Evolutionary conservation across 2,113 vertebrate species (phyloP).

Genomic region (Phylloscopus whistleri): DNA sequence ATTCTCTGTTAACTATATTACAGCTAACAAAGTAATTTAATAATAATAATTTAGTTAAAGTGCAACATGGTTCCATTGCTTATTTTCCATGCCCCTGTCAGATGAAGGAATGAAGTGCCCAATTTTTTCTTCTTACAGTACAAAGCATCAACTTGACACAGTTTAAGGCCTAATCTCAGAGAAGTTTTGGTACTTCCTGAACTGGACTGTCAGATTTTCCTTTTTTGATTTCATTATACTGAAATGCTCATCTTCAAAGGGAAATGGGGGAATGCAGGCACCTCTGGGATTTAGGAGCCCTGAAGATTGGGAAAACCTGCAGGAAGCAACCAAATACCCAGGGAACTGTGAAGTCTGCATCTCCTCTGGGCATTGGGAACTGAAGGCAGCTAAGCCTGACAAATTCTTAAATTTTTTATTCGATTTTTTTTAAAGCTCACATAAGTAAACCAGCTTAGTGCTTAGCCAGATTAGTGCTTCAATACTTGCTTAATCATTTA

Average conservation of each 20-base stretch:
- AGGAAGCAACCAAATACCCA: not conserved
- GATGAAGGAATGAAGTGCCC: not conserved
- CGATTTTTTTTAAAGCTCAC: not conserved
- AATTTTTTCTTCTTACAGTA: not conserved
- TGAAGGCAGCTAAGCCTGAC: not conserved
- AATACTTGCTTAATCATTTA: slow-evolving; percentile 29
- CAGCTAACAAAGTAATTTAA: not conserved
- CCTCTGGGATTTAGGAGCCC: not conserved
- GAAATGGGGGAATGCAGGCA: not conserved
- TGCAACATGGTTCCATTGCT: not conserved
- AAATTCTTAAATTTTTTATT: not conserved
- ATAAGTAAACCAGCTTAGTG: slow-evolving; percentile 41
- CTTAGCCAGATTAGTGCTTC: slow-evolving; percentile 44
- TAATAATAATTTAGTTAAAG: not conserved
- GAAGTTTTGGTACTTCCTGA: not conserved
- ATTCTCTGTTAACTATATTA: not conserved
- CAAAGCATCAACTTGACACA: not conserved
- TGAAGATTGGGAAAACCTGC: not conserved
- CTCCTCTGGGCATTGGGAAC: not conserved
- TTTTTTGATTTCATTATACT: not conserved
- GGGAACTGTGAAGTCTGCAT: not conserved
- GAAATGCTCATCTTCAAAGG: not conserved
- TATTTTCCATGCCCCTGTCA: not conserved
- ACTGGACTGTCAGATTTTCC: not conserved
- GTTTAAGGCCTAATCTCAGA: not conserved